Evolutionary conservation across 2,113 vertebrate genomes (phyloP).

Genomic region (Mastomys natalensis): DNA sequence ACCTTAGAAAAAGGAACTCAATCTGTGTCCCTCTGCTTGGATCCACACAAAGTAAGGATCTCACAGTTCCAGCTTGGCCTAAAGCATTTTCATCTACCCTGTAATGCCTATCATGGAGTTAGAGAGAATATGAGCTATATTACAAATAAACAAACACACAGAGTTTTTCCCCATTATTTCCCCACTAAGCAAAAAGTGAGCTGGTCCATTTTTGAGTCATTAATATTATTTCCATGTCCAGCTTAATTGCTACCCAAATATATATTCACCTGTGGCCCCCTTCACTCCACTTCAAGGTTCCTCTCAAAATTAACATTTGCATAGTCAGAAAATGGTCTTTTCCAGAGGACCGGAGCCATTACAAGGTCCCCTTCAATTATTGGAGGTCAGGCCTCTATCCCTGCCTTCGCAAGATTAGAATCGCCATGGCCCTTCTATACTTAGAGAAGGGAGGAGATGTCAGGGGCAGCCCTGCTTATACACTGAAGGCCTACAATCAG

Average conservation of each 20-base stretch:
- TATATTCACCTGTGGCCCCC: neutral
- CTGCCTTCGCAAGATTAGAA: no score
- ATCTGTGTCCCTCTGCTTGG: neutral
- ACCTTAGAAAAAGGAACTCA: neutral
- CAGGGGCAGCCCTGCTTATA: no score
- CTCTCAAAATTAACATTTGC: neutral
- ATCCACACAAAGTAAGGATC: neutral
- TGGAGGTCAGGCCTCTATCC: no score
- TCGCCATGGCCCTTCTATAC: no score
- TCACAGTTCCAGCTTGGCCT: neutral
- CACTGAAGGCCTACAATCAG: no score
- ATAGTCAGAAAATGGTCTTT: neutral
- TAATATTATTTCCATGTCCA: neutral
- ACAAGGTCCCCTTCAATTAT: no score
- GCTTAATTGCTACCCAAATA: neutral
- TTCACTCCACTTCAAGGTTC: neutral
- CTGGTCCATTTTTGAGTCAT: neutral
- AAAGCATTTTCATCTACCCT: neutral
- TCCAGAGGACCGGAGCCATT: no score
- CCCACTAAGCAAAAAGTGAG: neutral
- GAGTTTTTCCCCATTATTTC: neutral
- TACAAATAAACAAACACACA: neutral
- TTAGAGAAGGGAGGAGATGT: no score
- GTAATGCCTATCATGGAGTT: neutral
- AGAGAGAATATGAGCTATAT: neutral